Evolutionary conservation across 1,140 invertebrate genomes (phyloP).

Genomic region (Drosophila mojavensis): DNA sequence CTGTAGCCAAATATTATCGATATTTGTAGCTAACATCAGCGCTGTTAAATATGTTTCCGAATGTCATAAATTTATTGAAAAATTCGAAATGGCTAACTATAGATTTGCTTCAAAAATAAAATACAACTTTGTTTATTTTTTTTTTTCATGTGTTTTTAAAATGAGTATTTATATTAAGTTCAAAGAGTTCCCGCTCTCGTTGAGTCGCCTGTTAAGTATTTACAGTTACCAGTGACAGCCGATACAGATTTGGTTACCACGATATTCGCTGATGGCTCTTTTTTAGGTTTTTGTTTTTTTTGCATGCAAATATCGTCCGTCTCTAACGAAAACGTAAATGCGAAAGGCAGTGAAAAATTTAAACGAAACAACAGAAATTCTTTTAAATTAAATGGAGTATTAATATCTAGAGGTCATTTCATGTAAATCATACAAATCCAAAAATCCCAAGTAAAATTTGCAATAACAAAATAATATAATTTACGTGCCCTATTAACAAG

Average conservation of each 20-base stretch:
- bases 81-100: not conserved
- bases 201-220: not conserved
- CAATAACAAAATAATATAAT: constrained; percentile 7
- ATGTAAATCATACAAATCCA: constrained; percentile 17
- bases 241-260: constrained; percentile 6
- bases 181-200: no score
- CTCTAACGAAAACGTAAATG: constrained; percentile 55
- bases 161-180: not conserved
- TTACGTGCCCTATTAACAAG: constrained; percentile 7
- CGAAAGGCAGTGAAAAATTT: constrained; percentile 56
- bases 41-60: not conserved
- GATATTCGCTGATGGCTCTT: constrained; percentile 5
- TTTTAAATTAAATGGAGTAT: constrained; percentile 39
- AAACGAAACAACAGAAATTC: constrained; percentile 42
- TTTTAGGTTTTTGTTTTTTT: not conserved
- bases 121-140: not conserved
- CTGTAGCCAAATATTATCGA: not conserved
- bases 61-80: not conserved
- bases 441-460: constrained; percentile 17
- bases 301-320: constrained; percentile 31
- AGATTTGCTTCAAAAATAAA: not conserved
- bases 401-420: constrained; percentile 23
- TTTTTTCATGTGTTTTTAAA: not conserved
- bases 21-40: not conserved
- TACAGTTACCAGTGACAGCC: not conserved